Evolutionary conservation across 1,140 invertebrate genomes (phyloP).

Genomic region (Drosophila subpulchrella): DNA sequence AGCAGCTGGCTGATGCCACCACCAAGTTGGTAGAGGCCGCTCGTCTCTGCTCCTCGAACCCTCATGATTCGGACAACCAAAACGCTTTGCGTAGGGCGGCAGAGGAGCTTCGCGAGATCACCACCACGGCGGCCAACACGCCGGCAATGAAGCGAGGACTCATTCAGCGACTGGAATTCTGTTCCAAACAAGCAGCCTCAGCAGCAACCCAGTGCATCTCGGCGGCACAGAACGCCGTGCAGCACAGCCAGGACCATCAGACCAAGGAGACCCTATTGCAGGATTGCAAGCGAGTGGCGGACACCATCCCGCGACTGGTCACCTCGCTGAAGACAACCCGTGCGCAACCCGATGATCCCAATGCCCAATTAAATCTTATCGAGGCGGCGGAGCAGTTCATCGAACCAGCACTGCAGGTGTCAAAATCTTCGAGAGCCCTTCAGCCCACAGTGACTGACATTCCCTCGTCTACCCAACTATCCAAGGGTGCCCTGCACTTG

Average conservation of each 20-base stretch:
- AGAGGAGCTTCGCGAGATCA: constrained; percentile 95
- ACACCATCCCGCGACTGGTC: constrained; percentile 92
- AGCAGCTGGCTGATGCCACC: constrained; percentile 97
- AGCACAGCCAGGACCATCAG: constrained; percentile 85
- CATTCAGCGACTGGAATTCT: constrained; percentile 90
- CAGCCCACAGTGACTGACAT: constrained; percentile 94
- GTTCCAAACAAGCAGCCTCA: constrained; percentile 94
- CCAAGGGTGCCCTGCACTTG: constrained; percentile 78
- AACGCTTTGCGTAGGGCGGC: constrained; percentile 94
- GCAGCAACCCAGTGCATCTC: constrained; percentile 96
- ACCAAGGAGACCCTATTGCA: constrained; percentile 88
- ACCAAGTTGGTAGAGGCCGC: constrained; percentile 98
- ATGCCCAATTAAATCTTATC: constrained; percentile 92
- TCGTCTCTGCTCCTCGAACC: constrained; percentile 94
- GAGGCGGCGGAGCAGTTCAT: constrained; percentile 94
- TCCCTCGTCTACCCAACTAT: constrained; percentile 89
- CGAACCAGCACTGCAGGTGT: constrained; percentile 88
- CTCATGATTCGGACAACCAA: constrained; percentile 93
- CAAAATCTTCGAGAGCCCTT: constrained; percentile 91
- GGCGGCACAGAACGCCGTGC: constrained; percentile 91
- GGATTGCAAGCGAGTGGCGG: constrained; percentile 91
- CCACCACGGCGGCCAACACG: constrained; percentile 91
- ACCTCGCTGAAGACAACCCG: constrained; percentile 92
- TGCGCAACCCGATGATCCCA: constrained; percentile 89
- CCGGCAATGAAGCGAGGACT: constrained; percentile 92